phyloP scores from a whole-genome alignment of 2,888 invertebrate species.

The Dryobotodes eremita region DNA sequence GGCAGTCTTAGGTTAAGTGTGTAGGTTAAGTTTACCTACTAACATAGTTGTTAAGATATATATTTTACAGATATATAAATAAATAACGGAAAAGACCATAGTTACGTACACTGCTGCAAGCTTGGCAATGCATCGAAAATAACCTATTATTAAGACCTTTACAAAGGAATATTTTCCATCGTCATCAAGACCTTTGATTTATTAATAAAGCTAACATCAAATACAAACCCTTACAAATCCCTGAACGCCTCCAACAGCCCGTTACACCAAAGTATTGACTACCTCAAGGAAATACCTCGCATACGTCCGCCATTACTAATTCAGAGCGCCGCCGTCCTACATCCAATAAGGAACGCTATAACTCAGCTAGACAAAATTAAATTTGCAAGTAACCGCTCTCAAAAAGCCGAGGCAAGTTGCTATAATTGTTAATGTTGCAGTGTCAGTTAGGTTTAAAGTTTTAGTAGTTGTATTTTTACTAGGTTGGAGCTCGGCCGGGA shows the following conservation, averaged over 20 bases:
- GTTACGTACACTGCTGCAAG: no score
- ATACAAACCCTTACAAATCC: conserved; percentile 34
- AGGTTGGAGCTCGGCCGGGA: no score
- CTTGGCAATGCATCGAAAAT: neutral
- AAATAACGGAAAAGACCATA: no score
- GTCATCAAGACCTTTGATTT: conserved; percentile 10
- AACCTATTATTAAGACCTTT: neutral
- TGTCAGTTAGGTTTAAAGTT: conserved; percentile 7
- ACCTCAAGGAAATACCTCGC: conserved; percentile 48
- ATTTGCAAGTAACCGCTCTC: conserved; percentile 68
- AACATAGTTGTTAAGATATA: no score
- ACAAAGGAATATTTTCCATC: neutral
- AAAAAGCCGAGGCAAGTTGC: conserved; percentile 56
- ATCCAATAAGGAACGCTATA: conserved; percentile 68
- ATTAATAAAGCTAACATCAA: conserved; percentile 31
- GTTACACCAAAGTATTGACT: conserved; percentile 53
- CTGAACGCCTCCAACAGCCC: conserved; percentile 19
- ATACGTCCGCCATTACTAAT: conserved; percentile 61
- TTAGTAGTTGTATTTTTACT: neutral
- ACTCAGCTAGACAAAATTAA: conserved; percentile 70
- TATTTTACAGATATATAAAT: no score
- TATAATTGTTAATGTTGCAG: conserved; percentile 10
- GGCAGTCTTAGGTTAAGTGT: no score
- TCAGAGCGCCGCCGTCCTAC: conserved; percentile 56
- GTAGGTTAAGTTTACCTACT: no score